Evolutionary conservation across 2,113 vertebrate genomes (phyloP).

Genomic region (Panurus biarmicus): DNA sequence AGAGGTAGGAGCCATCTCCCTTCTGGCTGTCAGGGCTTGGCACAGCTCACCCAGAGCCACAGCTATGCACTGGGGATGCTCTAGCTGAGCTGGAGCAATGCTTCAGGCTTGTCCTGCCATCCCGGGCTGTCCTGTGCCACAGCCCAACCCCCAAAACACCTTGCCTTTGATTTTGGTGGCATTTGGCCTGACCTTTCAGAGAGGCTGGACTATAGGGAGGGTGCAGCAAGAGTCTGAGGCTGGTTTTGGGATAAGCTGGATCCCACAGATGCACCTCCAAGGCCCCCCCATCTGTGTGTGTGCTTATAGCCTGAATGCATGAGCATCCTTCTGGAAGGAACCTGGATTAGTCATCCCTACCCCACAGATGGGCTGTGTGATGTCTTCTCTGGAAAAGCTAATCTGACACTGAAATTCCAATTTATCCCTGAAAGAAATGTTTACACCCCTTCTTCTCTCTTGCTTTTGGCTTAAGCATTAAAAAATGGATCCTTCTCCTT

Average conservation of each 20-base stretch:
- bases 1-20: neutral
- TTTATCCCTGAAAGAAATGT: neutral
- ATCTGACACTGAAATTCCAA: slow-evolving; percentile 27
- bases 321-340: slow-evolving; percentile 54
- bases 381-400: slow-evolving; percentile 25
- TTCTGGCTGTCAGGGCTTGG: neutral
- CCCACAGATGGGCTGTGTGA: slow-evolving; percentile 47
- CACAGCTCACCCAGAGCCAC: neutral
- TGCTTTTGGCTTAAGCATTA: neutral
- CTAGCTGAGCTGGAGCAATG: neutral
- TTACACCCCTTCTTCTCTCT: neutral
- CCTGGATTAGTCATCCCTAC: slow-evolving; percentile 51
- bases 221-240: neutral
- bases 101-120: neutral
- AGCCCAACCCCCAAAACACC: neutral
- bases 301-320: neutral
- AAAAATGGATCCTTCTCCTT: neutral
- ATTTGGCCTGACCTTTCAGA: neutral
- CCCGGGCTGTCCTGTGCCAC: neutral
- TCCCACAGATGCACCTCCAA: neutral
- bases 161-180: neutral
- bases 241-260: neutral
- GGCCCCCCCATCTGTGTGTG: neutral
- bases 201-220: neutral
- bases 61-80: neutral